Base-by-base conservation (phyloP, 2,113 vertebrate species). In the Lota lota region DNA sequence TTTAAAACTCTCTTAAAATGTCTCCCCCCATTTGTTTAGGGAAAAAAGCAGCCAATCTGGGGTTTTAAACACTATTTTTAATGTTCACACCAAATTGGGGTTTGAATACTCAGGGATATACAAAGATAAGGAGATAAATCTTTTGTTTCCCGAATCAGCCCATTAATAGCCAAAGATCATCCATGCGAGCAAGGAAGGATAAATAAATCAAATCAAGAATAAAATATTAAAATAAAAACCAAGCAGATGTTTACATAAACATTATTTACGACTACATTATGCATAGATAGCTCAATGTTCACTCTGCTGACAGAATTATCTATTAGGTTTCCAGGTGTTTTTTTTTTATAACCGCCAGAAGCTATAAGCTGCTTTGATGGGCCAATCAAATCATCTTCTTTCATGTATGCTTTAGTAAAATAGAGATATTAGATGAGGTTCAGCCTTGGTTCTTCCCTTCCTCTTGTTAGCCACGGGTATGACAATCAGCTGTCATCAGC, bases 211-310 rank as follows among this genome's bases (percentile, higher is more conserved):
- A 56, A 56, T 56, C 16, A 56, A n/a, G 14, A 56, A 72, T 73
- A 83, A 83, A 89, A 88, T 88, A n/a, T n/a, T n/a, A 74, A 86
- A 65, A 83, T 79, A 83, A 84, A 74, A 80, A 53, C 79, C 79
- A 28, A 89, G 84, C 86, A 90, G 83, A 88, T 89, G 85, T 89
- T 90, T 84, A 82, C 83, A 88, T 86, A 88, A 92, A 91, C 75
- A 88, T 83, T 76, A 80, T 83, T 85, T 82, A 87, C 63, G 71
- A 74, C 90, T 86, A 64, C 79, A 85, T 89, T 88, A 84, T 83
- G 84, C 74, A 88, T 90, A 75, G 79, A 88, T 90, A 75, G 79
- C 79, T 77, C 80, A 77, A 78, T 84, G 79, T 76, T 76, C 80
- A 78, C 80, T 53, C 70, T 67, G 77, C 84, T 81, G 82, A 79